phyloP scores from a whole-genome alignment of 35 echinoderm and acorn worm species.

The Heliocidaris erythrogramma region DNA sequence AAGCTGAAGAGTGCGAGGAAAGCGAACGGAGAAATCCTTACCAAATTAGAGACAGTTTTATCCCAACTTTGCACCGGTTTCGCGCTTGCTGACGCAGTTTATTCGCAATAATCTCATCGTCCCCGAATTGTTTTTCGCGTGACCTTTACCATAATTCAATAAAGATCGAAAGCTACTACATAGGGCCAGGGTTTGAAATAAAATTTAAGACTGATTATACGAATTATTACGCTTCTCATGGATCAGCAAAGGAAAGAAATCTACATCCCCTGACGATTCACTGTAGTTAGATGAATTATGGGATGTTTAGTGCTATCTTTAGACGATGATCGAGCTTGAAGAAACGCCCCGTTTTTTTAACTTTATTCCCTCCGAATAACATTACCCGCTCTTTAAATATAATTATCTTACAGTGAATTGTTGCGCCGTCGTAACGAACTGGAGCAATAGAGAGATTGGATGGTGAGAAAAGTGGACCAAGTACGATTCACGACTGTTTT shows the following conservation, averaged over 20 bases:
- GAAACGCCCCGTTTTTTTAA: too few species aligned
- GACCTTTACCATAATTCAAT: neutral
- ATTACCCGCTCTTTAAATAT: too few species aligned
- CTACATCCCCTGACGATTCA: neutral
- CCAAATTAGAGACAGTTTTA: neutral
- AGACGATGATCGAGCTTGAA: too few species aligned
- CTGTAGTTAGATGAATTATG: neutral
- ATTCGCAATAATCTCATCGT: neutral
- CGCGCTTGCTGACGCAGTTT: neutral
- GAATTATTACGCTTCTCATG: neutral
- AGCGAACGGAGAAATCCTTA: neutral
- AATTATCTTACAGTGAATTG: too few species aligned
- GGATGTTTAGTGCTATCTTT: neutral
- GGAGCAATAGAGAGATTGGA: too few species aligned
- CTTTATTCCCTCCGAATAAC: too few species aligned
- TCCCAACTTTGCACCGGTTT: neutral
- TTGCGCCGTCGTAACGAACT: too few species aligned
- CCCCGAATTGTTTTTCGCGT: neutral
- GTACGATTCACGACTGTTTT: too few species aligned
- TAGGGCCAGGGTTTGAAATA: neutral
- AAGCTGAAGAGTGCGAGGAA: neutral
- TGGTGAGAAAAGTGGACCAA: too few species aligned
- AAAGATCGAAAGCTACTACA: neutral
- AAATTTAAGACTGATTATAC: neutral
- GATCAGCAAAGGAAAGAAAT: neutral